phyloP scores from a whole-genome alignment of 1,140 invertebrate genomes.

The Platyscapa corneri region DNA sequence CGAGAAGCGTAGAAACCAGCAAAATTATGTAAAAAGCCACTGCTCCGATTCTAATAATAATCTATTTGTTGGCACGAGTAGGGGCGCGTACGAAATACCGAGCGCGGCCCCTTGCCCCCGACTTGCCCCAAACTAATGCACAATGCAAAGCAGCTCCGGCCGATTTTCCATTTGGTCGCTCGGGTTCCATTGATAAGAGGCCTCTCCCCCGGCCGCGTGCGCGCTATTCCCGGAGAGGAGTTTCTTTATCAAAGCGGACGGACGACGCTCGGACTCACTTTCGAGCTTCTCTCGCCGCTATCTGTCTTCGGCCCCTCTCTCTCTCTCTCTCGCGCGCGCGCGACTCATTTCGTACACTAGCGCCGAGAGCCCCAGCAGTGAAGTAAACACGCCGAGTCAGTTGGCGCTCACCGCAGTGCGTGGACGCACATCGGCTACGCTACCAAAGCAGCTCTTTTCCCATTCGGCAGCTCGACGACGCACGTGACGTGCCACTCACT shows the following conservation, averaged over 20 bases:
- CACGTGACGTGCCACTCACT: not conserved
- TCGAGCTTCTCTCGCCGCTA: constrained; percentile 11
- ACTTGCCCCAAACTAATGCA: not conserved
- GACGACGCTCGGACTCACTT: constrained; percentile 25
- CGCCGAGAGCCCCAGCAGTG: constrained; percentile 44
- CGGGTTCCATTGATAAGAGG: constrained; percentile 1
- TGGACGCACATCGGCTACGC: constrained; percentile 54
- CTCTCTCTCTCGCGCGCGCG: constrained; percentile 47
- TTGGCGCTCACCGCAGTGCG: constrained; percentile 56
- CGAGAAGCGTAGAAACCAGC: not conserved
- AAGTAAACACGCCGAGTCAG: constrained; percentile 62
- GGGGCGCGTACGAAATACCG: not conserved
- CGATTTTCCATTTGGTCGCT: constrained; percentile 6
- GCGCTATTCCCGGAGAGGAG: constrained; percentile 43
- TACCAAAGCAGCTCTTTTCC: not conserved
- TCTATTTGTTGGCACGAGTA: constrained; percentile 13
- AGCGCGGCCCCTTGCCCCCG: too few species aligned
- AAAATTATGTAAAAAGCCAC: constrained; percentile 12
- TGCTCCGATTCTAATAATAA: constrained; percentile 5
- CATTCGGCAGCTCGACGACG: not conserved
- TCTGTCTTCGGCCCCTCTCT: constrained; percentile 45
- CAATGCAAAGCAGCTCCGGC: not conserved
- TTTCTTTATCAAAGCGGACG: constrained; percentile 56
- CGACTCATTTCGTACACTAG: constrained; percentile 37
- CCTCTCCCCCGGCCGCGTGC: not conserved